phyloP scores from a whole-genome alignment of 2,888 invertebrate species.

The Micropterix aruncella region DNA sequence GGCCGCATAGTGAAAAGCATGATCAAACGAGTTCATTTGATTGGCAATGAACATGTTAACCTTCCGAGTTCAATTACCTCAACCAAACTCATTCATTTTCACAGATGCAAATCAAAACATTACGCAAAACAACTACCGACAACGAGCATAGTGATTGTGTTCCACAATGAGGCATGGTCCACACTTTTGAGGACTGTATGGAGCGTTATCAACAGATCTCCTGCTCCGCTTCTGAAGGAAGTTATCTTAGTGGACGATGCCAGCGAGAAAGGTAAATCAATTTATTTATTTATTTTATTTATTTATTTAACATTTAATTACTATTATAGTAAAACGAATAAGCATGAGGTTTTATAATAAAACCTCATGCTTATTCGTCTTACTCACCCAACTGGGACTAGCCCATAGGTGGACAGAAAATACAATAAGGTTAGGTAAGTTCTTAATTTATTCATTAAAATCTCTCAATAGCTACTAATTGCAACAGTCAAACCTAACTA shows the following conservation, averaged over 20 bases:
- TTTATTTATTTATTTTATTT: constrained; percentile 3
- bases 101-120: constrained; percentile 64
- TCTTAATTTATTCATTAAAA: no score
- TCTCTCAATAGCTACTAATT: no score
- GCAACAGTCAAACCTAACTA: no score
- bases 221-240: constrained; percentile 74
- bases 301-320: neutral
- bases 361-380: neutral
- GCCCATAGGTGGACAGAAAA: no score
- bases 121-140: constrained; percentile 73
- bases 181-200: constrained; percentile 91
- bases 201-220: constrained; percentile 94
- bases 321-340: neutral
- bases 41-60: no score
- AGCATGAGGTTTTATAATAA: neutral
- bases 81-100: no score
- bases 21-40: no score
- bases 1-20: no score
- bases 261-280: constrained; percentile 91
- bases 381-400: no score
- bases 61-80: no score
- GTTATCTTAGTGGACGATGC: constrained; percentile 97
- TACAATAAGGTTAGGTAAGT: no score
- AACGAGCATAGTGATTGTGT: constrained; percentile 95
- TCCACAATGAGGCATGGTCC: constrained; percentile 99